Base-by-base conservation (phyloP, 2,113 vertebrate species). In the Daphoenositta chrysoptera region DNA sequence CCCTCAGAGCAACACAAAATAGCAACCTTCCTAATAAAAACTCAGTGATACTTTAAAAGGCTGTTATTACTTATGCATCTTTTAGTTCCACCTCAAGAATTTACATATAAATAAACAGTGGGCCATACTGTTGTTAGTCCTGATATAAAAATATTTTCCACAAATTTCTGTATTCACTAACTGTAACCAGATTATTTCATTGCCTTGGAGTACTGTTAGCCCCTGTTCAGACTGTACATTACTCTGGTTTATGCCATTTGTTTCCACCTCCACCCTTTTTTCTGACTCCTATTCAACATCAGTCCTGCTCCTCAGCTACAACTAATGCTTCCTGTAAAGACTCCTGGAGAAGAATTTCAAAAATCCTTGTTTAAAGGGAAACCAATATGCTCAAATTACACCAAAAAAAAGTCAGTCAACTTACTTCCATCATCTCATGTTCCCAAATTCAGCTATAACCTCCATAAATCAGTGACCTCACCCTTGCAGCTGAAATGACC, bases 381-480 rank as follows among this genome's bases (percentile, higher is more conserved):
- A 45, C 57, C 30, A 30, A 0, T 54, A 39, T 13, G 8, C 20
- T 64, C 44, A 57, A 50, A 40, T 78, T 47, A 68, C 7, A 17
- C 40, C n/a, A n/a, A 30, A 45, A 90, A 77, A 80, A 58, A 28
- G 15, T 80, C 22, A 56, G 8, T 37, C 37, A 61, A 31, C 21
- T 73, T 39, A 65, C 11, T 82, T 45, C 48, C 44, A 82, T 83
- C 40, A 21, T 44, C n/a, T 71, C 27, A 15, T 42, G 72, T 31
- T 83, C 61, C 65, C 19, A 82, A 95, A 79, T 71, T 60, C 24
- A 87, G 48, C 65, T 90, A 11, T 90, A 75, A 71, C 53, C 35
- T 71, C 70, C 75, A 61, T 91, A 93, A 84, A 91, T 84, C 90
- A 89, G 23, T 93, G 77, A 94, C 44, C 70, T 95, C 77, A 87